Evolutionary conservation across 2,113 vertebrate genomes (phyloP).

Genomic region (western clawed frog (Xenopus tropicalis)): DNA sequence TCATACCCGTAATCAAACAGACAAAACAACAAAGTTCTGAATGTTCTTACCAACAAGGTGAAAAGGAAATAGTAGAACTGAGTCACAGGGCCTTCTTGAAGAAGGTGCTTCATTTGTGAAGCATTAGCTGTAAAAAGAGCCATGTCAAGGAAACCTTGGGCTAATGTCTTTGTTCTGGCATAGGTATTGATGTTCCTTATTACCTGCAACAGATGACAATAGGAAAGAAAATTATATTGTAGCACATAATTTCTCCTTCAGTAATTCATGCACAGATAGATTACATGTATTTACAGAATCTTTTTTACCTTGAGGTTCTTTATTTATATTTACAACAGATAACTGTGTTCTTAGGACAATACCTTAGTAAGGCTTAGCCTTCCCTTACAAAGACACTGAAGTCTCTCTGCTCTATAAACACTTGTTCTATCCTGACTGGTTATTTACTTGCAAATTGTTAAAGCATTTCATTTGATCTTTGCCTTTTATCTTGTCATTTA

Average conservation of each 20-base stretch:
- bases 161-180: slow-evolving; percentile 32
- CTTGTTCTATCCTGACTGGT: too few relatives aligned
- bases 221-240: background rate
- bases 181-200: slow-evolving; percentile 33
- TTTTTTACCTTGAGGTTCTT: slow-evolving; percentile 13
- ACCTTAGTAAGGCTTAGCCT: too few relatives aligned
- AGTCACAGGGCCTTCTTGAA: slow-evolving; percentile 36
- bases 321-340: background rate
- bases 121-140: slow-evolving; percentile 44
- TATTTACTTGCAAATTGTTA: too few relatives aligned
- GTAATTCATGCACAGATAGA: slow-evolving; percentile 9
- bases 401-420: too few relatives aligned
- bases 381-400: too few relatives aligned
- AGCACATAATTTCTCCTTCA: slow-evolving; percentile 1
- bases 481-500: too few relatives aligned
- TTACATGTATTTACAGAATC: background rate
- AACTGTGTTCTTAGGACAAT: too few relatives aligned
- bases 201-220: slow-evolving; percentile 5
- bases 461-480: too few relatives aligned
- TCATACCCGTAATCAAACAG: too few relatives aligned
- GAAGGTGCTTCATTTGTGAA: slow-evolving; percentile 52
- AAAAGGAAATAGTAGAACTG: slow-evolving; percentile 45
- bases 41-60: slow-evolving; percentile 40
- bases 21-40: too few relatives aligned
- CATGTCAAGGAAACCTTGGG: slow-evolving; percentile 37